Base-by-base conservation (phyloP, 1,140 invertebrate genomes). In the Doryteuthis pealeii region DNA sequence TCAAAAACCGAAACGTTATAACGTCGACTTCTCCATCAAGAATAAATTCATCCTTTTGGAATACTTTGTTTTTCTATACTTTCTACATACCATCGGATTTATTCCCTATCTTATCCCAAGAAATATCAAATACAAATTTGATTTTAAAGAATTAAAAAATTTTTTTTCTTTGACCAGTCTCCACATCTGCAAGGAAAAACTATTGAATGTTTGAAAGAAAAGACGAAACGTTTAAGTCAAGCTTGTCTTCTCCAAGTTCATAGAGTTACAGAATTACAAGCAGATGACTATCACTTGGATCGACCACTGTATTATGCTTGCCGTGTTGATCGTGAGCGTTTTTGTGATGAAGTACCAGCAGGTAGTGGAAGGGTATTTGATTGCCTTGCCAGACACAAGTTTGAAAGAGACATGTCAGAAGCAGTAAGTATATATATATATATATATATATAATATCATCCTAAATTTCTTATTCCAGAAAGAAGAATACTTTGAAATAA, bases 241-340 rank as follows among this genome's bases (percentile, higher is more conserved):
- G 71, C 90, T 35, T 99, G 95, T 87, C 91, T 91, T 82, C 91
- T 91, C 76, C 92, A 96, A 87, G 92, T 97, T 10, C 91, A 94
- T 74, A 91, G 92, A 67, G 89, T 97, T 1, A 93, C 95, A 2
- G 95, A 99, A 87, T 91, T 96, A 33, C 95, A 97, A 88, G 92
- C 95, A 0, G 95, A 96, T 79, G 95, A 96, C 84, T 93, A 97
- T 67, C 95, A 96, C 84, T 88, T 97, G 43, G 97, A 99, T 88
- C 89, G 94, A 76, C 92, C 95, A 6, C 88, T 99, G 28, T 98
- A 93, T 87, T 91, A 96, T 79, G 94, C 95, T 2, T 99, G 98
- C 89, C 90, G 91, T 65, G 90, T 93, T 2, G 97, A 99, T 87
- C 91, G 94, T 65, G 92, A 93, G 80, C 83, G 79, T n/a, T 87